A percentile compares a stretch with the other conserved stretches of the same genome.
Evolutionary conservation across 2,888 invertebrate genomes (phyloP).

Genomic region (Caenorhabditis sulstoni): DNA sequence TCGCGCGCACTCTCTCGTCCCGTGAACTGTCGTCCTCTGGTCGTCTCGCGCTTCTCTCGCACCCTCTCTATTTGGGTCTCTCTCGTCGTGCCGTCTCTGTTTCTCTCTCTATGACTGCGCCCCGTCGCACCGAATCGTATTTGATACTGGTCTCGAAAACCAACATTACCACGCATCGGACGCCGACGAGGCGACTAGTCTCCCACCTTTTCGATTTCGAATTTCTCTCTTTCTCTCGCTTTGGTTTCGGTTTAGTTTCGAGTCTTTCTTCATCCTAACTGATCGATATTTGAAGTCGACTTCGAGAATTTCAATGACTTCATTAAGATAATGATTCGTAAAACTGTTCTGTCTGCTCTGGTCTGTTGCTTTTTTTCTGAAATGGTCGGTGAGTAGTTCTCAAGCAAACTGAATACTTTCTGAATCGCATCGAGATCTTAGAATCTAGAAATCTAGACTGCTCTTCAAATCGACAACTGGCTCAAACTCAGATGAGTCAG

Average conservation of each 20-base stretch:
- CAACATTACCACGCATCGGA: slow-evolving; percentile 51
- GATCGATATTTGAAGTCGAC: not conserved
- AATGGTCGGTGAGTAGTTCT: too few species aligned
- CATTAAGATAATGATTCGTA: too few species aligned
- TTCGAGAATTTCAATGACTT: not conserved
- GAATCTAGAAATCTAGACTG: too few species aligned
- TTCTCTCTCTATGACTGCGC: slow-evolving; percentile 26
- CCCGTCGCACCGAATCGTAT: slow-evolving; percentile 46
- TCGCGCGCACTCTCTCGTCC: slow-evolving; percentile 3
- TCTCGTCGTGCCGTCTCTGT: slow-evolving; percentile 21
- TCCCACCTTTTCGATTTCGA: slow-evolving; percentile 51
- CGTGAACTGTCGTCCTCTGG: slow-evolving; percentile 32
- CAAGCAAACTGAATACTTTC: too few species aligned
- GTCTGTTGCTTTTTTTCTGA: too few species aligned
- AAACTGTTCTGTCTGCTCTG: too few species aligned
- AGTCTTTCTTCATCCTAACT: not conserved
- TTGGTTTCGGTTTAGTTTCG: slow-evolving; percentile 9
- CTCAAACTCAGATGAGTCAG: slow-evolving; percentile 7
- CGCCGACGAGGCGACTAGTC: slow-evolving; percentile 8
- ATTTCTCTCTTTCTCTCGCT: slow-evolving; percentile 16
- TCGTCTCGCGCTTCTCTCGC: slow-evolving; percentile 17
- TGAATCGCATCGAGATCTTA: too few species aligned
- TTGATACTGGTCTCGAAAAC: slow-evolving; percentile 60
- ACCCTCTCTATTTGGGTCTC: slow-evolving; percentile 32
- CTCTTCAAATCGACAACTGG: too few species aligned